phyloP scores from a whole-genome alignment of 2,113 vertebrate genomes.

The Asarcornis scutulata region DNA sequence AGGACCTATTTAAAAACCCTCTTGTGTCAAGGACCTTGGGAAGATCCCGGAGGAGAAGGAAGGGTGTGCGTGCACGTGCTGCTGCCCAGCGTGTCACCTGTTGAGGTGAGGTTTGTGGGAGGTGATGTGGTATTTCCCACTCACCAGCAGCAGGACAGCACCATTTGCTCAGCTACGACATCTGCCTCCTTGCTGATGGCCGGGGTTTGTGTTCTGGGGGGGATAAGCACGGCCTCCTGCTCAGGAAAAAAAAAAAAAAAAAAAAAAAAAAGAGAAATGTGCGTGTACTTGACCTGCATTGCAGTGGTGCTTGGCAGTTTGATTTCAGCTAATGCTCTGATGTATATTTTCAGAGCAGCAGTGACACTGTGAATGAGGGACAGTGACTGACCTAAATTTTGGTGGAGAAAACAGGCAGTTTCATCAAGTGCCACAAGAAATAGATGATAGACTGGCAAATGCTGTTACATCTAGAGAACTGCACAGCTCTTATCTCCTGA shows the following conservation, averaged over 20 bases:
- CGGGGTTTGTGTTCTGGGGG: accelerated
- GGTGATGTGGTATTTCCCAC: not conserved
- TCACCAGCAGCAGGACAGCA: not conserved
- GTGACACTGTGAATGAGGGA: not conserved
- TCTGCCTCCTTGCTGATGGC: not conserved
- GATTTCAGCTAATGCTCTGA: not conserved
- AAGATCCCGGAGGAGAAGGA: not conserved
- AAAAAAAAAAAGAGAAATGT: not conserved
- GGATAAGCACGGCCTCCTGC: not conserved
- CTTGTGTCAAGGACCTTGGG: not conserved
- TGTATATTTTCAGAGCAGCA: not conserved
- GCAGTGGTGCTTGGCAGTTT: not conserved
- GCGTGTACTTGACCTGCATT: not conserved
- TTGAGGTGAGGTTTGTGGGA: not conserved
- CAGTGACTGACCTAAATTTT: slow-evolving; percentile 19
- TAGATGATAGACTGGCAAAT: not conserved
- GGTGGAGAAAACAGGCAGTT: not conserved
- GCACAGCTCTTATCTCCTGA: not conserved
- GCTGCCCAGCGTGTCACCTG: not conserved
- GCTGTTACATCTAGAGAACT: not conserved
- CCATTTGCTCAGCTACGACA: not conserved
- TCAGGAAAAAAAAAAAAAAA: accelerated
- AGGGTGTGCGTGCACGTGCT: not conserved
- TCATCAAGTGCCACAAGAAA: not conserved
- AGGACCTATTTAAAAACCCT: not conserved